These are phyloP conservation scores for Poeciliopsis paucimaculata DNA, from an alignment of 2,797 vertebrate species.

Conservation along the genomic window DNA sequence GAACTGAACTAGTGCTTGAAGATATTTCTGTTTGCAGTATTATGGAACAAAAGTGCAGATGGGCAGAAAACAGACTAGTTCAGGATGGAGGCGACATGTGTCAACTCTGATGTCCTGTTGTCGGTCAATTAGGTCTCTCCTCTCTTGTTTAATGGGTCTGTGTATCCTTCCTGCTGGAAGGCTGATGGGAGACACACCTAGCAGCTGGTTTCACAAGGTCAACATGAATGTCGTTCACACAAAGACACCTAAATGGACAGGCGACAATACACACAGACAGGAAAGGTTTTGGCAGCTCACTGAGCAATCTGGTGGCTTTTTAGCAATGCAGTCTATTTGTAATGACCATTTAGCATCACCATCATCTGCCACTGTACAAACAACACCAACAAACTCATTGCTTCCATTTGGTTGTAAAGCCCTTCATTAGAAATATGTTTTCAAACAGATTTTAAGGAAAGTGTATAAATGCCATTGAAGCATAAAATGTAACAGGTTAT, in stretches of 20 bases:
- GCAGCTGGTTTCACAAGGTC: constrained; percentile 59
- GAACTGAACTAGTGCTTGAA: background rate
- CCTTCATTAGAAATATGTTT: constrained; percentile 1
- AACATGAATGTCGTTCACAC: constrained; percentile 22
- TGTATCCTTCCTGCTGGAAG: constrained; percentile 62
- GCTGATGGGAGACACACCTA: constrained; percentile 62
- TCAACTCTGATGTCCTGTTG: constrained; percentile 51
- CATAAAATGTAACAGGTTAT: background rate
- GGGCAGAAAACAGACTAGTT: constrained; percentile 26
- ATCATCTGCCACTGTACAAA: constrained; percentile 43
- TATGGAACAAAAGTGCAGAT: constrained; percentile 3
- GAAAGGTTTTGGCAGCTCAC: constrained; percentile 70
- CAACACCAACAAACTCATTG: constrained; percentile 36
- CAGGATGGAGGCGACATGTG: constrained; percentile 44
- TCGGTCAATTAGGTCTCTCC: constrained; percentile 61
- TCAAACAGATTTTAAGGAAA: background rate
- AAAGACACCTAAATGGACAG: constrained; percentile 4
- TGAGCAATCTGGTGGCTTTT: constrained; percentile 53
- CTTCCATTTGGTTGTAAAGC: constrained; percentile 19
- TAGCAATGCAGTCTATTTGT: constrained; percentile 44
- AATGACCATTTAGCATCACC: constrained; percentile 46
- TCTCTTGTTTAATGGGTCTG: constrained; percentile 58
- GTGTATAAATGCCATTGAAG: background rate
- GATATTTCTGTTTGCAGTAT: constrained; percentile 15
- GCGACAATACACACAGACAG: constrained; percentile 36